phyloP scores from a whole-genome alignment of 2,113 vertebrate species.

The Hypanus sabinus region DNA sequence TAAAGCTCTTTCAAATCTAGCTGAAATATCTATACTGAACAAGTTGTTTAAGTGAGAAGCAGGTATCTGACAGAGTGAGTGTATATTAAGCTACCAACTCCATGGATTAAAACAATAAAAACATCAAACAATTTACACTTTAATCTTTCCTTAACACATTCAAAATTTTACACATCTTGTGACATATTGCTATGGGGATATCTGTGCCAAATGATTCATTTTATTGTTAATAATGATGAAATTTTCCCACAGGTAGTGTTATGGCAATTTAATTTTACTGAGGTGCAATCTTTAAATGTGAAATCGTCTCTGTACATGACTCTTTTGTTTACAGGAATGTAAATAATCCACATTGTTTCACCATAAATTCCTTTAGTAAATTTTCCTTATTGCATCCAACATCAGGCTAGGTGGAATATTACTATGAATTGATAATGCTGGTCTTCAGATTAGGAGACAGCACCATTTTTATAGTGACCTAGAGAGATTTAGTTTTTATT shows the following conservation, averaged over 20 bases:
- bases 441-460: background rate
- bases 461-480: background rate
- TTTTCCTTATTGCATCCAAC: background rate
- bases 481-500: background rate
- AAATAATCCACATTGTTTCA: background rate
- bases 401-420: background rate
- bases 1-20: background rate
- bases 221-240: background rate
- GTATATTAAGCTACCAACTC: background rate
- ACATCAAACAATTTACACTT: background rate
- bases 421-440: background rate
- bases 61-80: background rate
- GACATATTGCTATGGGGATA: background rate
- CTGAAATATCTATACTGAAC: background rate
- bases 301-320: background rate
- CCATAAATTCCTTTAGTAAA: background rate
- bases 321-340: background rate
- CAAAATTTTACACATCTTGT: background rate
- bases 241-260: background rate
- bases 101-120: background rate
- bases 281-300: background rate
- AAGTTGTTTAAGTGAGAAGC: background rate
- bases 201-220: background rate
- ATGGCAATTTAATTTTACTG: background rate
- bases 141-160: background rate